Evolutionary conservation across 2,888 invertebrate genomes (phyloP).

Genomic region (Cryptocephalus moraei): DNA sequence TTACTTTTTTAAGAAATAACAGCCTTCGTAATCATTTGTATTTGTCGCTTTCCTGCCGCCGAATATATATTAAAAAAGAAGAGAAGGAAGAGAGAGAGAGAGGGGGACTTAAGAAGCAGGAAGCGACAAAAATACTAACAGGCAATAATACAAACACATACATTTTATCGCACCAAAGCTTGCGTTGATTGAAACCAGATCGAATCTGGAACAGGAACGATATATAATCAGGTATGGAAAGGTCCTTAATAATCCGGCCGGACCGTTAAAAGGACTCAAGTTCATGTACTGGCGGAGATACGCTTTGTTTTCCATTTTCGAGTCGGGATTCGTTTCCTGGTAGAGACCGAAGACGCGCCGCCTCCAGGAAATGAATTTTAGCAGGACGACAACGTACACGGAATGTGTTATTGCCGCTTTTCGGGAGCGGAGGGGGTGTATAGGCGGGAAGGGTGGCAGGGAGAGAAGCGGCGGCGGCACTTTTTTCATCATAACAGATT

Average conservation of each 20-base stretch:
- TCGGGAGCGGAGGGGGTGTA: not conserved
- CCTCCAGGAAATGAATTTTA: conserved; percentile 38
- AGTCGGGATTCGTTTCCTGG: conserved; percentile 35
- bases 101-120: too few relatives aligned
- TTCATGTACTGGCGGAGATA: conserved; percentile 4
- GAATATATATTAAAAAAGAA: not conserved
- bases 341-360: conserved; percentile 34
- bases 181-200: conserved; percentile 1
- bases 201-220: not conserved
- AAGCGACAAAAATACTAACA: too few relatives aligned
- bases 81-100: too few relatives aligned
- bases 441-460: conserved; percentile 12
- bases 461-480: not conserved
- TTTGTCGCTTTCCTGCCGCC: conserved; percentile 4
- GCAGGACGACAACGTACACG: conserved; percentile 20
- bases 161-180: not conserved
- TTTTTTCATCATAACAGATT: not conserved
- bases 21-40: conserved; percentile 6
- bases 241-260: conserved; percentile 3
- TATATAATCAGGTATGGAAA: conserved; percentile 2
- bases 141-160: too few relatives aligned
- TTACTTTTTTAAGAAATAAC: conserved; percentile 24
- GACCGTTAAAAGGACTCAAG: conserved; percentile 1
- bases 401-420: not conserved
- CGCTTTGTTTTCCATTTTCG: conserved; percentile 36